Conservation (phyloP, 1,140 invertebrate genomes). For the Trissolcus basalis region DNA sequence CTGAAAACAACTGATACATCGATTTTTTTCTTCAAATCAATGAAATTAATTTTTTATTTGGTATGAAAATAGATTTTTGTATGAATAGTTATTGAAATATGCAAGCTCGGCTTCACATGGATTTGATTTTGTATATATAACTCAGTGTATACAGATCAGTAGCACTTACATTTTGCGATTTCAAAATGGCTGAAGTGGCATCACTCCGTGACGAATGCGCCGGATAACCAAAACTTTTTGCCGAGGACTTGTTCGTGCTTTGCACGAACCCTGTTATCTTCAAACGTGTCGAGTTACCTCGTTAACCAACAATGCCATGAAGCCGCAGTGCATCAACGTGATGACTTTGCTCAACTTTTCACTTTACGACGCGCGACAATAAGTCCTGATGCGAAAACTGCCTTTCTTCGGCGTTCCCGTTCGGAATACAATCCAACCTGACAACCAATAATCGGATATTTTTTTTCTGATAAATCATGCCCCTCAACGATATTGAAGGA, state of each 20-base stretch:
- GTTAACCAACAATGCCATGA: constrained; percentile 65
- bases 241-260: constrained; percentile 62
- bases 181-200: constrained; percentile 36
- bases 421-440: constrained; percentile 8
- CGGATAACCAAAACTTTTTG: constrained; percentile 64
- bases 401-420: constrained; percentile 15
- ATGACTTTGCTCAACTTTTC: constrained; percentile 58
- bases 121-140: no score
- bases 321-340: constrained; percentile 47
- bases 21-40: no score
- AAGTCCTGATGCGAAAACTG: constrained; percentile 11
- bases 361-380: constrained; percentile 56
- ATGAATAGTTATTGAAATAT: no score
- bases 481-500: no score
- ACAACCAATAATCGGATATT: constrained; percentile 34
- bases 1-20: no score
- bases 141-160: constrained; percentile 26
- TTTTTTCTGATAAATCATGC: constrained; percentile 11
- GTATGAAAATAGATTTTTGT: no score
- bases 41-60: no score
- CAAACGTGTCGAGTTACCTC: constrained; percentile 68
- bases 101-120: no score
- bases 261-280: constrained; percentile 65
- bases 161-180: constrained; percentile 35
- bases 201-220: constrained; percentile 39